Evolutionary conservation across 2,113 vertebrate genomes (phyloP).

Genomic region (Aspiorhynchus laticeps): DNA sequence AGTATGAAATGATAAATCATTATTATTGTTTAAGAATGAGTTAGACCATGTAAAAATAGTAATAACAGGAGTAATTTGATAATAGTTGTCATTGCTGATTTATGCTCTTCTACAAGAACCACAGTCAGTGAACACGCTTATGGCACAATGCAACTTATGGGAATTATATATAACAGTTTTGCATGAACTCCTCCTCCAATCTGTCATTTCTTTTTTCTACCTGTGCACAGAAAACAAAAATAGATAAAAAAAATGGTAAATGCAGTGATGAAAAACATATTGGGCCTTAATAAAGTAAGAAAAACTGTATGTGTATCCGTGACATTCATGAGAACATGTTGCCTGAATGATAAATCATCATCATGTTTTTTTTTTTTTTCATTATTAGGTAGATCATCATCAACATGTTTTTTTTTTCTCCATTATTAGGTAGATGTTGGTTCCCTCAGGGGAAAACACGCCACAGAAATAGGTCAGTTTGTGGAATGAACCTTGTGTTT

Average conservation of each 20-base stretch:
- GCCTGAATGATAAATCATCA: too few species aligned
- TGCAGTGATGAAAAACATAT: not conserved
- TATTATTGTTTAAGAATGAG: not conserved
- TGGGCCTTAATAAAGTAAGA: too few species aligned
- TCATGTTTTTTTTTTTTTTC: too few species aligned
- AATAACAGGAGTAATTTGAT: not conserved
- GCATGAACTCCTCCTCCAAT: constrained; percentile 4
- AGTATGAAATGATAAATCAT: not conserved
- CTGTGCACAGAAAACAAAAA: not conserved
- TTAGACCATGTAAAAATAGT: not conserved
- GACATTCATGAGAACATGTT: too few species aligned
- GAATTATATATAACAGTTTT: not conserved
- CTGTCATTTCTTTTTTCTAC: not conserved
- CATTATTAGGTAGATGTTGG: too few species aligned
- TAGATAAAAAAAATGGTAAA: not conserved
- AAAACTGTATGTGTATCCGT: too few species aligned
- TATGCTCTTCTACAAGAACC: not conserved
- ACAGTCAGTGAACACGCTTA: not conserved
- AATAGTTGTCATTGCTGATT: constrained; percentile 5
- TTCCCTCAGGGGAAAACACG: too few species aligned
- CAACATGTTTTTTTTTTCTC: too few species aligned
- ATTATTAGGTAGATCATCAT: too few species aligned
- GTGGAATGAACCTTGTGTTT: too few species aligned
- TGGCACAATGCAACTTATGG: not conserved
- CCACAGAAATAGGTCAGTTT: too few species aligned